Evolutionary conservation across 2,797 vertebrate species (phyloP).

Genomic region (Sternotherus odoratus): DNA sequence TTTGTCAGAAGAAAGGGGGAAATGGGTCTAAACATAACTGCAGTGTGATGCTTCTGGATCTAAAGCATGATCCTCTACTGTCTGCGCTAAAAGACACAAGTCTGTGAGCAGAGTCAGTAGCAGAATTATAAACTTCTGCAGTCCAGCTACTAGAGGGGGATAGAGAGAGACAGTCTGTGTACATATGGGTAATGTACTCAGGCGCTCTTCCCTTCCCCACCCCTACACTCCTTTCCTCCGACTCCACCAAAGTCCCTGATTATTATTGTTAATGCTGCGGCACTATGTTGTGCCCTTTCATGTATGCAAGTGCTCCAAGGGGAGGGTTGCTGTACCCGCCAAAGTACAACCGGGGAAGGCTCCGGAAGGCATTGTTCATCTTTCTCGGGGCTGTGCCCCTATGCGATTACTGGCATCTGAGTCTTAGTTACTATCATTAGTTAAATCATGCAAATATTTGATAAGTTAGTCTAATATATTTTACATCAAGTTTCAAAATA

Average conservation of each 20-base stretch:
- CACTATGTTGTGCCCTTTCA: too few species aligned
- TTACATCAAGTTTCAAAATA: too few species aligned
- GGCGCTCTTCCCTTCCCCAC: too few species aligned
- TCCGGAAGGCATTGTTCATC: not conserved
- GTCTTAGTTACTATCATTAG: too few species aligned
- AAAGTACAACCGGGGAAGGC: not conserved
- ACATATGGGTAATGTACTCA: not conserved
- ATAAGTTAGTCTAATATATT: not conserved
- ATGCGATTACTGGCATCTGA: not conserved
- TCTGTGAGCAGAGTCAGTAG: accelerated
- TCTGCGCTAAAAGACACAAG: accelerated
- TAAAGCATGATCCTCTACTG: not conserved
- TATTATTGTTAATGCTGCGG: too few species aligned
- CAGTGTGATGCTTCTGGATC: not conserved
- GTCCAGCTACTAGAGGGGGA: accelerated
- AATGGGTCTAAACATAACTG: not conserved
- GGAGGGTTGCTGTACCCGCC: not conserved
- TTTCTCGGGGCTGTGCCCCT: not conserved
- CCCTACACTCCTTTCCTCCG: too few species aligned
- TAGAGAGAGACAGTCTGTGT: not conserved
- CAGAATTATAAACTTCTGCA: not conserved
- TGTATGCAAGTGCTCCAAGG: too few species aligned
- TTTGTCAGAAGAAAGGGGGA: not conserved
- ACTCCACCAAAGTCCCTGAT: too few species aligned
- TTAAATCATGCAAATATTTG: not conserved